phyloP scores from a whole-genome alignment of 2,113 vertebrate genomes.

The Podiceps cristatus region DNA sequence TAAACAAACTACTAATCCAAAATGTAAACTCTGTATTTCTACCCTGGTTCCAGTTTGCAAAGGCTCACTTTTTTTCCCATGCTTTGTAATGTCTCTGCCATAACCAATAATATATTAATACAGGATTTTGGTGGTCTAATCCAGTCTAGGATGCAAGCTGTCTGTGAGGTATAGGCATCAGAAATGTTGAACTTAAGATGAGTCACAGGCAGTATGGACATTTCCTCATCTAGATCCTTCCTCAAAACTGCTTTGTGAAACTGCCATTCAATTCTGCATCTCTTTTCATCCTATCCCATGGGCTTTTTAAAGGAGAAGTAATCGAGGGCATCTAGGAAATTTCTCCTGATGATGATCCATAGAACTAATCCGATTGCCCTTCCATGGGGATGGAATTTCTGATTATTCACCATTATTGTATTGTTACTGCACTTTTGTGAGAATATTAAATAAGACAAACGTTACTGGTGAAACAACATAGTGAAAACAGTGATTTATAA shows the following conservation, averaged over 20 bases:
- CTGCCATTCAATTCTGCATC: not conserved
- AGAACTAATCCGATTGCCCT: not conserved
- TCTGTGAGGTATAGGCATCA: not conserved
- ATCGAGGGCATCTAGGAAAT: not conserved
- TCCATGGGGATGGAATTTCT: slow-evolving; percentile 50
- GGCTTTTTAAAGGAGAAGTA: not conserved
- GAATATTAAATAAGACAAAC: not conserved
- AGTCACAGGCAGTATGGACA: not conserved
- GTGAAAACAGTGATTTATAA: not conserved
- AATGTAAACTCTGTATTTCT: not conserved
- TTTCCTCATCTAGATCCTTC: not conserved
- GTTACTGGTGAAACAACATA: not conserved
- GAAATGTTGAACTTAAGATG: not conserved
- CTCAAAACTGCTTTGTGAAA: not conserved
- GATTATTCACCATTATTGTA: slow-evolving; percentile 30
- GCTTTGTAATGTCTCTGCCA: not conserved
- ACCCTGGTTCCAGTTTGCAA: not conserved
- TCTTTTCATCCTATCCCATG: not conserved
- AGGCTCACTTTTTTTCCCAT: not conserved
- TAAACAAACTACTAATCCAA: not conserved
- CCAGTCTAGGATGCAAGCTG: not conserved
- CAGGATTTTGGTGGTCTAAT: not conserved
- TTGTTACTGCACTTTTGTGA: slow-evolving; percentile 24
- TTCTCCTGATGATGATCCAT: not conserved
- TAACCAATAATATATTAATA: not conserved